Evolutionary conservation across 2,797 vertebrate species (phyloP), one percentile per base, ranked within the genome.

Genomic region (Anableps anableps): DNA sequence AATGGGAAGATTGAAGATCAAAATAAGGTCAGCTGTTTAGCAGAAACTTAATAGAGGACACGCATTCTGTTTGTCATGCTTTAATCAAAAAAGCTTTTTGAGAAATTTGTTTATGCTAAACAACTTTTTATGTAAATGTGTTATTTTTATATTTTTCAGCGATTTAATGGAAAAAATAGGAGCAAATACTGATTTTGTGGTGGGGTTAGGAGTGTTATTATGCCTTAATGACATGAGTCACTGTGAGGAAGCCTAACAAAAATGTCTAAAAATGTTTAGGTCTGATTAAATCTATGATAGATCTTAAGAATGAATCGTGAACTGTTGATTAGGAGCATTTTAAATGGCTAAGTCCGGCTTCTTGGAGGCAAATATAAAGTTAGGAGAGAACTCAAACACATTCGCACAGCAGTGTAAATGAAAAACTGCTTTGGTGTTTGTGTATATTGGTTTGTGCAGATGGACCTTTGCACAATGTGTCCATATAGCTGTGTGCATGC

Each of bases 321-420:
- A 23, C 17, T 47, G 14, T 23, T 34, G 17, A 47, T 13, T 45
- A 21, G 29, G 36, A 47, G 1, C 4, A 62, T 0, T 75, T 45
- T 43, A 29, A 29, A 26, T 14, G 13, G 38, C 31, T 31, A 75
- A 75, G 50, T 55, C 51, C 60, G 53, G 26, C 74, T 43, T 16
- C 53, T 76, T 62, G 17, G n/a, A 64, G 64, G 55, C 41, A 64
- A 64, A 60, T 43, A 45, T 31, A 58, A 75, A 60, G 26, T 47
- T 10, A 47, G n/a, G 3, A 75, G 14, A 14, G 11, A 26, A 41
- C 66, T 26, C 36, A 23, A 14, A 43, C 66, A n/a, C 58, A 21
- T 70, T 70, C 16, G 68, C 68, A 72, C 14, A 19, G 68, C 4
- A 29, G 68, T 72, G 68, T 29, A 47, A 72, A 47, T 72, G 43